Percentiles rank a stretch among this genome's conserved stretches.
Evolutionary conservation across 2,888 invertebrate species (phyloP).

Genomic region (Synanthedon andrenaeformis): DNA sequence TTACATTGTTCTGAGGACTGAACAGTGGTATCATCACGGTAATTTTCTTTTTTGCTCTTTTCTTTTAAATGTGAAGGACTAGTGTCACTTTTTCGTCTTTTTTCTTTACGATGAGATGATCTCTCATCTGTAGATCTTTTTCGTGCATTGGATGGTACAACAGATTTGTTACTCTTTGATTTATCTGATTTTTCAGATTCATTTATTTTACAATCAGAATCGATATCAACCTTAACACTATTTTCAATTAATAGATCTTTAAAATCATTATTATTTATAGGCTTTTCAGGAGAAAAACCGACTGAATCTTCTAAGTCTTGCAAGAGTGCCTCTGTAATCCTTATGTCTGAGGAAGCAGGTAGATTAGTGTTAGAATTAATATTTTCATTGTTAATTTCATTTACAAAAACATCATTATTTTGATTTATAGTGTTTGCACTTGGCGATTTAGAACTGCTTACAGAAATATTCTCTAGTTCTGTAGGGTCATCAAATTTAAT

Average conservation of each 20-base stretch:
- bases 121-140: constrained; percentile 54
- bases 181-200: constrained; percentile 19
- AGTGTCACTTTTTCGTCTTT: constrained; percentile 51
- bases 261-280: constrained; percentile 4
- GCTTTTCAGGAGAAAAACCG: too few relatives aligned
- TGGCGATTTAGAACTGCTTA: constrained; percentile 11
- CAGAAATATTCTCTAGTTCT: background rate
- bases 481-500: constrained; percentile 33
- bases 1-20: constrained; percentile 32
- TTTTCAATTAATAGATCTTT: constrained; percentile 9
- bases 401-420: background rate
- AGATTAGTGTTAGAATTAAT: background rate
- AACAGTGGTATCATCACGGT: constrained; percentile 26
- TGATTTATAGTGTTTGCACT: constrained; percentile 2
- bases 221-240: constrained; percentile 14
- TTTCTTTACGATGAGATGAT: constrained; percentile 60
- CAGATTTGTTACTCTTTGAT: constrained; percentile 7
- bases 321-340: background rate
- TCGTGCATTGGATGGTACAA: constrained; percentile 27
- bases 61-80: constrained; percentile 7
- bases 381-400: background rate
- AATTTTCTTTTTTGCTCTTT: constrained; percentile 23
- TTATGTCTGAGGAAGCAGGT: background rate
- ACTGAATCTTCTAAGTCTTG: background rate
- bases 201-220: constrained; percentile 15